Conservation (phyloP, 2,888 invertebrate genomes). For the Drosophila meridiana region DNA sequence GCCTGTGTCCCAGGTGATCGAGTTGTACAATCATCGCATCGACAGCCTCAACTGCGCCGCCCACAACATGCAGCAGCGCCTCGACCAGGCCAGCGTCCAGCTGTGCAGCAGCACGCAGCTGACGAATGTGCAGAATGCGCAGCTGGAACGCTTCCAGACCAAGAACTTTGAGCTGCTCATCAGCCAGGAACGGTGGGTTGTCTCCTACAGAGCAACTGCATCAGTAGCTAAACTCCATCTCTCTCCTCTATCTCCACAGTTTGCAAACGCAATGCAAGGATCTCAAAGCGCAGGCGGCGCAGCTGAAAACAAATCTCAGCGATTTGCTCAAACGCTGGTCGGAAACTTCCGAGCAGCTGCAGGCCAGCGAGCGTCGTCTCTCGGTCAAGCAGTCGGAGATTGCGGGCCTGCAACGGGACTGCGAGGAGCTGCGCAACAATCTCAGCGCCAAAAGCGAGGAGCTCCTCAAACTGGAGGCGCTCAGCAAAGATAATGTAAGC, state of each 20-base stretch:
- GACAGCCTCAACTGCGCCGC: slow-evolving; percentile 77
- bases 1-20: slow-evolving; percentile 83
- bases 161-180: slow-evolving; percentile 84
- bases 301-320: slow-evolving; percentile 78
- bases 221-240: not conserved
- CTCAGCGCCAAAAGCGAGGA: slow-evolving; percentile 76
- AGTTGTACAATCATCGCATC: slow-evolving; percentile 83
- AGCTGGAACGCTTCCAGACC: slow-evolving; percentile 81
- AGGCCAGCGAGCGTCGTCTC: slow-evolving; percentile 80
- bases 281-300: slow-evolving; percentile 79
- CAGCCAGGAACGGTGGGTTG: slow-evolving; percentile 80
- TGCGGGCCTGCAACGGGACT: slow-evolving; percentile 75
- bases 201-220: too few relatives aligned
- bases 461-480: slow-evolving; percentile 69
- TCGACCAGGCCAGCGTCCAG: slow-evolving; percentile 81
- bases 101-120: slow-evolving; percentile 80
- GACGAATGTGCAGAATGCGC: slow-evolving; percentile 81
- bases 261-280: slow-evolving; percentile 83
- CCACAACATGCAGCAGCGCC: slow-evolving; percentile 73
- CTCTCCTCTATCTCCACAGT: slow-evolving; percentile 38
- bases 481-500: slow-evolving; percentile 80
- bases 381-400: slow-evolving; percentile 81
- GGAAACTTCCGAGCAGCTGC: slow-evolving; percentile 78
- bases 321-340: slow-evolving; percentile 82
- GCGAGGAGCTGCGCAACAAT: slow-evolving; percentile 71